These are phyloP conservation scores for Penaeus monodon DNA, from an alignment of 2,888 invertebrate genomes.

Conservation along the genomic window DNA sequence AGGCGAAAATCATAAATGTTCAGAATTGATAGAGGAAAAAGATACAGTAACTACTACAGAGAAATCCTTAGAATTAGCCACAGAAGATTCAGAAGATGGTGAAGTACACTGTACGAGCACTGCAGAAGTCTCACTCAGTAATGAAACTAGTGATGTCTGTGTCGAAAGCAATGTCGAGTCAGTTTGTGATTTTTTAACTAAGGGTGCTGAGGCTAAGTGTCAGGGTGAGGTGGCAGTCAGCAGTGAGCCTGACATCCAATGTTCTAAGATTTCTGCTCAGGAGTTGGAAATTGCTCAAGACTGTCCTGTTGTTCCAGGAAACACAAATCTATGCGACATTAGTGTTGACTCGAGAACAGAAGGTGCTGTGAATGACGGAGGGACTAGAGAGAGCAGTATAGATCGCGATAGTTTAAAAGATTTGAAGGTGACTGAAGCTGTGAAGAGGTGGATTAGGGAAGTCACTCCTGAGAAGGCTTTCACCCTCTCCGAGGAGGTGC, in stretches of 20 bases:
- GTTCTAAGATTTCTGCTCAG: slow-evolving; percentile 1
- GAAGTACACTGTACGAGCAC: background rate
- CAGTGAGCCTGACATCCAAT: too few relatives aligned
- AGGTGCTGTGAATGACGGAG: slow-evolving; percentile 20
- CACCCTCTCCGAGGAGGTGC: slow-evolving; percentile 53
- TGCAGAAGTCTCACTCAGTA: background rate
- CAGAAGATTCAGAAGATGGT: background rate
- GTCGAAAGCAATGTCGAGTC: too few relatives aligned
- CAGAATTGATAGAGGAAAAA: slow-evolving; percentile 15
- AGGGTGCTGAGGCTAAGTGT: too few relatives aligned
- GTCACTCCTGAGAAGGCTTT: slow-evolving; percentile 65
- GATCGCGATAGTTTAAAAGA: slow-evolving; percentile 45
- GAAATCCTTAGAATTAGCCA: background rate
- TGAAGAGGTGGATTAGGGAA: slow-evolving; percentile 64
- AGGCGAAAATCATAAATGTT: slow-evolving; percentile 14
- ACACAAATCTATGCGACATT: background rate
- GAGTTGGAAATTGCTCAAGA: slow-evolving; percentile 37
- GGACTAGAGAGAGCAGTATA: slow-evolving; percentile 25
- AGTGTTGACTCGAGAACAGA: background rate
- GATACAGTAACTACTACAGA: slow-evolving; percentile 6
- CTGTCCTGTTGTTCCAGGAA: background rate
- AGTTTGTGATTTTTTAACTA: too few relatives aligned
- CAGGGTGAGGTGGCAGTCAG: too few relatives aligned
- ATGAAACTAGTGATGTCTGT: too few relatives aligned
- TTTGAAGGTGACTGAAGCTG: slow-evolving; percentile 63